phyloP scores from a whole-genome alignment of 2,888 invertebrate genomes.

The Camptogramma bilineatum region DNA sequence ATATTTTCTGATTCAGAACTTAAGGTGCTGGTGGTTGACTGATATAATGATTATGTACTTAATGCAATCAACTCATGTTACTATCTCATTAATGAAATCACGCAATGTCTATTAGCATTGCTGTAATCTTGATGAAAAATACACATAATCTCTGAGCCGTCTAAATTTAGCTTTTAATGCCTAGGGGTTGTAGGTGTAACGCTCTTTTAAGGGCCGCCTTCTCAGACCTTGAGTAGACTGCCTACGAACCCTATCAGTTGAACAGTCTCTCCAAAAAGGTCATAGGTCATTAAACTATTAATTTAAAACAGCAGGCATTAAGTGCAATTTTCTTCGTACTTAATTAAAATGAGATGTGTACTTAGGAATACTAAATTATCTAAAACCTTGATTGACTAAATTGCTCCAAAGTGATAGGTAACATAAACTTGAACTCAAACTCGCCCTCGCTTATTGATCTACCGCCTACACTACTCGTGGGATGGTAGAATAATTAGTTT shows the following conservation, averaged over 20 bases:
- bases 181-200: constrained; percentile 40
- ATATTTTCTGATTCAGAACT: neutral
- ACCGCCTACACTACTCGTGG: neutral
- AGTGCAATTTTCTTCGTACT: neutral
- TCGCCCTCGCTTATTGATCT: neutral
- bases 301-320: neutral
- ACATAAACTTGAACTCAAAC: neutral
- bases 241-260: constrained; percentile 51
- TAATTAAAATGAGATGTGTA: neutral
- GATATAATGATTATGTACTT: neutral
- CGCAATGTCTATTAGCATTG: neutral
- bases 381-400: neutral
- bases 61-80: neutral
- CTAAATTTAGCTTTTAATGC: constrained; percentile 32
- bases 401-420: neutral
- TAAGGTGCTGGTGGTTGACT: neutral
- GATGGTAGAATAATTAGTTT: neutral
- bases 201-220: constrained; percentile 51
- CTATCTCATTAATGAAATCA: neutral
- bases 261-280: constrained; percentile 58
- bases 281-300: constrained; percentile 40
- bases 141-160: neutral
- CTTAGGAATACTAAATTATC: neutral
- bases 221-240: constrained; percentile 59
- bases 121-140: neutral